Conservation (phyloP, 2,797 vertebrate genomes). For the Leucoraja ocellata region DNA sequence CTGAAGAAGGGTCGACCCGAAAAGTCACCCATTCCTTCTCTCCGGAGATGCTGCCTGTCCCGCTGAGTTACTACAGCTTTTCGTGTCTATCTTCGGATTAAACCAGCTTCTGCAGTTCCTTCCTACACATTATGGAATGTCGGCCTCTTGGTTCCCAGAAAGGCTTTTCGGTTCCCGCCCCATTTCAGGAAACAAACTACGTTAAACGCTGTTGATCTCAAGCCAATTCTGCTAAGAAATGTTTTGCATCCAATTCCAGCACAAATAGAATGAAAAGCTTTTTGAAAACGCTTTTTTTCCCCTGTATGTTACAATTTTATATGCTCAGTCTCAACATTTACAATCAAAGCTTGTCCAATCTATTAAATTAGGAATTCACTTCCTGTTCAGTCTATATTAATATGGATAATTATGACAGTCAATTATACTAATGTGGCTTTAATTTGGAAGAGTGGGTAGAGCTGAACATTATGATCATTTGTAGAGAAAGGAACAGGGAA, state of each 20-base stretch:
- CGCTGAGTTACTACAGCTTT: no score
- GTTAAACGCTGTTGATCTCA: not conserved
- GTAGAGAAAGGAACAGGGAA: not conserved
- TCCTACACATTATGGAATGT: conserved; percentile 7
- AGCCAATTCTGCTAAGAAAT: conserved; percentile 4
- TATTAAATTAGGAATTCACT: not conserved
- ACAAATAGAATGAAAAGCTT: not conserved
- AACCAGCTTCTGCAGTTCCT: no score
- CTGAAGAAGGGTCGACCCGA: no score
- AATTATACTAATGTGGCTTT: not conserved
- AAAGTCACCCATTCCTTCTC: no score
- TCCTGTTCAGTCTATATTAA: not conserved
- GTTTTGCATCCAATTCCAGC: not conserved
- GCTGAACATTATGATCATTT: not conserved
- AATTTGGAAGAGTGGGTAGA: not conserved
- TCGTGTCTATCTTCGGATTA: no score
- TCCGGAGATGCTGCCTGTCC: no score
- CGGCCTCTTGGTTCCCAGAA: not conserved
- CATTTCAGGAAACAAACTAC: conserved; percentile 10
- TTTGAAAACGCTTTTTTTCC: no score
- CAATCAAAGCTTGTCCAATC: not conserved
- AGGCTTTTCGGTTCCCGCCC: not conserved
- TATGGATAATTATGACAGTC: not conserved
- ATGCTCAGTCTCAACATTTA: not conserved
- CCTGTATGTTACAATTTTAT: not conserved